These are phyloP conservation scores for Nixonia krombeini DNA, from an alignment of 1,140 invertebrate species.

Conservation along the genomic window DNA sequence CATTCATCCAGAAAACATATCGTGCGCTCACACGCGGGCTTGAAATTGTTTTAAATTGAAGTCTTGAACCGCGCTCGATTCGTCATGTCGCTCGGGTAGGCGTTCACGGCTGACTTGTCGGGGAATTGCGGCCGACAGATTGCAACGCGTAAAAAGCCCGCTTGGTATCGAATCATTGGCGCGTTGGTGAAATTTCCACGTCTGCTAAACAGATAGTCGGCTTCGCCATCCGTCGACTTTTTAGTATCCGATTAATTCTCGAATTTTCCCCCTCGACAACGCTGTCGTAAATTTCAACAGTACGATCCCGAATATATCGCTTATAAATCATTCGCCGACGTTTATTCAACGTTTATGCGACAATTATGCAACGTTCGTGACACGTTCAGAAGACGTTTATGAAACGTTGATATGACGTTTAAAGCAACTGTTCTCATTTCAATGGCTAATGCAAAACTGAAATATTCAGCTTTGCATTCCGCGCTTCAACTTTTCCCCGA, in stretches of 20 bases:
- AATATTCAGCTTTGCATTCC: no score
- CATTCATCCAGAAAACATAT: constrained; percentile 35
- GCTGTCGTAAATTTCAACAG: constrained; percentile 8
- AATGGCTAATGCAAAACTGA: no score
- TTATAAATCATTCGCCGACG: no score
- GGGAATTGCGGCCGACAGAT: constrained; percentile 38
- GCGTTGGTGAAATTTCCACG: constrained; percentile 28
- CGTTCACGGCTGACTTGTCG: constrained; percentile 31
- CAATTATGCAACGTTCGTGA: no score
- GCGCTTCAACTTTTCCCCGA: no score
- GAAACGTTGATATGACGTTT: no score
- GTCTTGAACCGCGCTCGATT: constrained; percentile 35
- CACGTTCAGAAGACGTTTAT: no score
- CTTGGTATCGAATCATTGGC: constrained; percentile 34
- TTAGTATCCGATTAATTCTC: no score
- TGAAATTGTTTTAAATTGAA: constrained; percentile 43
- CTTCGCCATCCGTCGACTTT: constrained; percentile 33
- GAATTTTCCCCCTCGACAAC: background rate
- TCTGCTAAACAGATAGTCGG: constrained; percentile 38
- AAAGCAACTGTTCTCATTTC: no score
- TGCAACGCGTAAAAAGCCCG: constrained; percentile 24
- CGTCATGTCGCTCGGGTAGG: constrained; percentile 31
- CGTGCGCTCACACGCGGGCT: constrained; percentile 22
- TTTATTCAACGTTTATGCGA: no score
- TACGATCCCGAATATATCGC: no score